Percentiles rank a stretch among this genome's conserved stretches.
phyloP scores from a whole-genome alignment of 1,140 invertebrate genomes.

The Cydia splendana region DNA sequence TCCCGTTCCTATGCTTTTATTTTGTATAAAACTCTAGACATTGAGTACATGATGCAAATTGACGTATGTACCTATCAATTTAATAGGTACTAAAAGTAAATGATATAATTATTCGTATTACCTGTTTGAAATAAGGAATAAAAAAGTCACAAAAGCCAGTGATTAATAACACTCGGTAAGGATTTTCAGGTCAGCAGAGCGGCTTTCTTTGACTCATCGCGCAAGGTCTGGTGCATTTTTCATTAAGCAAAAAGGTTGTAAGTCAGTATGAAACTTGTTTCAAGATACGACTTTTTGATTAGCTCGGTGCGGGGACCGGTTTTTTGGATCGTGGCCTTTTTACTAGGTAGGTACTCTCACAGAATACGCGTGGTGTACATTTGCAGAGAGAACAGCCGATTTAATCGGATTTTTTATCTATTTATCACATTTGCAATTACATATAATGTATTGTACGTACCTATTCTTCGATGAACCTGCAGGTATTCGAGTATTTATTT shows the following conservation, averaged over 20 bases:
- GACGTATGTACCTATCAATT: no score
- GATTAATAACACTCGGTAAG: conserved; percentile 24
- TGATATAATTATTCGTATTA: not conserved
- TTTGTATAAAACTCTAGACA: no score
- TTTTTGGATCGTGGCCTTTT: conserved; percentile 26
- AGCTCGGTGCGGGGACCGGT: not conserved
- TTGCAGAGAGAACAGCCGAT: not conserved
- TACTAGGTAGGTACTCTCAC: not conserved
- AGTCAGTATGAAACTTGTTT: not conserved
- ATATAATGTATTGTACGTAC: no score
- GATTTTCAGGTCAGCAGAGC: conserved; percentile 14
- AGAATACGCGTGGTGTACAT: not conserved
- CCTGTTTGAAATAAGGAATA: not conserved
- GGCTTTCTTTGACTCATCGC: conserved; percentile 29
- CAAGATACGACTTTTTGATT: conserved; percentile 1
- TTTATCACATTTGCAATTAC: no score
- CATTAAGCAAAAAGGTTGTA: not conserved
- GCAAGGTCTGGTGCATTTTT: conserved; percentile 21
- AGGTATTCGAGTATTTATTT: no score
- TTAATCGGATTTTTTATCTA: no score
- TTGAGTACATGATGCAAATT: no score
- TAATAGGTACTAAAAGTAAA: no score
- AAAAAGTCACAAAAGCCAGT: not conserved
- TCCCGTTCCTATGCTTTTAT: no score
- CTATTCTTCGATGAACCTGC: no score